These are phyloP conservation scores for Macroramphosus scolopax DNA, from an alignment of 2,797 vertebrate genomes.

Conservation along the genomic window DNA sequence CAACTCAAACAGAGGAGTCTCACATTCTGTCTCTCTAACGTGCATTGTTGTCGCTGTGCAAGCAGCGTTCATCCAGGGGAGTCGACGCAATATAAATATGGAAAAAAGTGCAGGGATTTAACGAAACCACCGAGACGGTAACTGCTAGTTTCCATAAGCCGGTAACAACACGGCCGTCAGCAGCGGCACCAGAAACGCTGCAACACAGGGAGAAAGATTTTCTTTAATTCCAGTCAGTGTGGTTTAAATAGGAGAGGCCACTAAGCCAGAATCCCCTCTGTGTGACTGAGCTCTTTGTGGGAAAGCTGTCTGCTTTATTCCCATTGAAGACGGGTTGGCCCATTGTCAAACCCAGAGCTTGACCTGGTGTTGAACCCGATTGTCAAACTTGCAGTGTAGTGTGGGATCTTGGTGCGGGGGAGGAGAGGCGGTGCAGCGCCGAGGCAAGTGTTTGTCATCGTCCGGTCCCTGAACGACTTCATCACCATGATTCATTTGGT, in stretches of 20 bases:
- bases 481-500: constrained; percentile 34
- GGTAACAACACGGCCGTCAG: constrained; percentile 39
- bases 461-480: constrained; percentile 45
- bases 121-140: constrained; percentile 18
- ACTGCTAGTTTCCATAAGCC: constrained; percentile 46
- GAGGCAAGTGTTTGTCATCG: constrained; percentile 71
- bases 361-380: constrained; percentile 99
- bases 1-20: constrained; percentile 21
- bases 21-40: constrained; percentile 3
- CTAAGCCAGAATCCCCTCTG: constrained; percentile 76
- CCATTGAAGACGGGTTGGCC: constrained; percentile 97
- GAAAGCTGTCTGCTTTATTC: constrained; percentile 82
- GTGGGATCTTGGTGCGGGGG: constrained; percentile 74
- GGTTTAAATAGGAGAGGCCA: constrained; percentile 78
- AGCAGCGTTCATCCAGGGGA: constrained; percentile 27
- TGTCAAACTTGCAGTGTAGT: constrained; percentile 88
- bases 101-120: constrained; percentile 15
- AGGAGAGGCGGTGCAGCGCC: constrained; percentile 62
- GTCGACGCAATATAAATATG: constrained; percentile 8
- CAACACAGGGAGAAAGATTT: constrained; percentile 54
- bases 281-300: constrained; percentile 77
- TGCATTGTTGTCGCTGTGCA: constrained; percentile 44
- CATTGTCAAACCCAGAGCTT: constrained; percentile 92
- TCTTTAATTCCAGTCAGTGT: constrained; percentile 71
- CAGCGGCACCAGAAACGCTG: constrained; percentile 25